A percentile compares a stretch with the other conserved stretches of the same genome.
phyloP scores from a whole-genome alignment of 2,113 vertebrate genomes.

The Sigmodon hispidus region DNA sequence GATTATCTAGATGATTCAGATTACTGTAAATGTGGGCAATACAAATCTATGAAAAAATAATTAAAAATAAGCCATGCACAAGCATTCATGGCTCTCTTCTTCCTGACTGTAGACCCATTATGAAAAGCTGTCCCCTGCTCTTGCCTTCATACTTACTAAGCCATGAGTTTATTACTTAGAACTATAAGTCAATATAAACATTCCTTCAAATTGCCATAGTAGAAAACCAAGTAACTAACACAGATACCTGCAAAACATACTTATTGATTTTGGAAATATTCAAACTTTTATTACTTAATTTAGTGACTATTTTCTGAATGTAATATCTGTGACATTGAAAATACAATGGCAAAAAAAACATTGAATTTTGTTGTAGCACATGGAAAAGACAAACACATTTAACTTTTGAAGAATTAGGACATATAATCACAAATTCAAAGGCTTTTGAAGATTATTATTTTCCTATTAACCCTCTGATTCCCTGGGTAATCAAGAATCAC shows the following conservation, averaged over 20 bases:
- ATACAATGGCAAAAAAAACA: background rate
- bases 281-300: constrained; percentile 21
- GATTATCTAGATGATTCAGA: background rate
- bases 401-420: background rate
- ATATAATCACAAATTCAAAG: constrained; percentile 6
- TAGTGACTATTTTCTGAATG: background rate
- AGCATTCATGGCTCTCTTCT: background rate
- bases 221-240: background rate
- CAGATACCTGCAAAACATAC: background rate
- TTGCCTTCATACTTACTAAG: background rate
- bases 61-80: background rate
- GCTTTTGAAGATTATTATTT: constrained; percentile 12
- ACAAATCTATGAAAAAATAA: background rate
- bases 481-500: background rate
- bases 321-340: background rate
- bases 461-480: background rate
- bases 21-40: background rate
- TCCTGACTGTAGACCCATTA: background rate
- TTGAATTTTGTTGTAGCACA: background rate
- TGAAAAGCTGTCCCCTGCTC: background rate
- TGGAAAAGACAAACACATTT: background rate
- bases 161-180: background rate
- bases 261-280: background rate
- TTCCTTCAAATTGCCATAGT: background rate
- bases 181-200: background rate